These are phyloP conservation scores for Mnemiopsis leidyi DNA, from an alignment of 37 sponge, comb jelly and placozoan species.

Conservation along the genomic window DNA sequence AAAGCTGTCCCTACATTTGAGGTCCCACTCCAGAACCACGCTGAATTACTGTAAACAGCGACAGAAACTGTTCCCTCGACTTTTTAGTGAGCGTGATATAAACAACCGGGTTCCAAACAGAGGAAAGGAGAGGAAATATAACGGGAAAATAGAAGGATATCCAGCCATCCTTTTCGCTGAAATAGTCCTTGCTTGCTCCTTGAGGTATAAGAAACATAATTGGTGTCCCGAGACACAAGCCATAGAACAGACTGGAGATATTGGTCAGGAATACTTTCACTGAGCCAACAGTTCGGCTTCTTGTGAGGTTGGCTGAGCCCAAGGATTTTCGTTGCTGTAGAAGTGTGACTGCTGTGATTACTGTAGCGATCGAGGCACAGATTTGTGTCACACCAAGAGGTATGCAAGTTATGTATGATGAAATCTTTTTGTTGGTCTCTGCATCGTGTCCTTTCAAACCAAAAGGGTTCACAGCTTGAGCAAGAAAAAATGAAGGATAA, in stretches of 20 bases:
- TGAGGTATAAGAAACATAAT: background rate
- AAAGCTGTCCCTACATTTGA: too few relatives aligned
- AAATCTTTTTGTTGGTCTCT: background rate
- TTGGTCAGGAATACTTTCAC: background rate
- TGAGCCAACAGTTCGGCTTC: background rate
- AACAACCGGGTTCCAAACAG: background rate
- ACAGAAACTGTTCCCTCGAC: background rate
- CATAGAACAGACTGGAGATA: background rate
- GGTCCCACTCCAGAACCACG: too few relatives aligned
- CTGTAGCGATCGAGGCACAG: background rate
- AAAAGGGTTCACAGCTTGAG: too few relatives aligned
- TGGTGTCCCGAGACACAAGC: background rate
- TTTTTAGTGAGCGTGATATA: background rate
- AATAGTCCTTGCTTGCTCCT: background rate
- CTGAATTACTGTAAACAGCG: too few relatives aligned
- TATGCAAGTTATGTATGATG: background rate
- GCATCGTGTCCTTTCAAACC: too few relatives aligned
- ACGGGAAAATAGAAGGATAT: background rate
- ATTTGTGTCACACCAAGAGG: background rate
- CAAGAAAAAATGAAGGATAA: background rate
- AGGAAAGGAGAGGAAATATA: background rate
- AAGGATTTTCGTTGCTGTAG: background rate
- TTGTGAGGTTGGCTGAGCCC: too few relatives aligned
- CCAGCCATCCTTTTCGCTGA: background rate
- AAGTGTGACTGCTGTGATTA: background rate